These are phyloP conservation scores for Miniopterus natalensis DNA, from an alignment of 2,113 vertebrate genomes.

Conservation along the genomic window DNA sequence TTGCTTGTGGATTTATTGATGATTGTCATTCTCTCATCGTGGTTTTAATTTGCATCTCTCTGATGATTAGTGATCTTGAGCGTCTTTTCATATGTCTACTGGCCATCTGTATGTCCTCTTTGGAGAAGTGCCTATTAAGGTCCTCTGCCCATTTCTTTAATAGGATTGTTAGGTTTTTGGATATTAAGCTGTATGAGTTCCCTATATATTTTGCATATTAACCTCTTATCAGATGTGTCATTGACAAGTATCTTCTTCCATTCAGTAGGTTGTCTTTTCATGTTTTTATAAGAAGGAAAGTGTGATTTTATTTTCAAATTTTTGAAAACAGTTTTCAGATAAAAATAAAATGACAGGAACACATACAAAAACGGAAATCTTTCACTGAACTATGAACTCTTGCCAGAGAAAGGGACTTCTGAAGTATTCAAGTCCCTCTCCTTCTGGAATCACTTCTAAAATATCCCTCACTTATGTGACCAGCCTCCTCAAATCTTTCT, in stretches of 20 bases:
- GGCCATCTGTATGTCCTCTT: too few relatives aligned
- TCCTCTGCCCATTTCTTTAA: neutral
- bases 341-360: neutral
- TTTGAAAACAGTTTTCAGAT: neutral
- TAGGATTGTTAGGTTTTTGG: neutral
- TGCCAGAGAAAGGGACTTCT: neutral
- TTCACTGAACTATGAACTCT: neutral
- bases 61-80: too few relatives aligned
- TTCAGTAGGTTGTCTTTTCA: neutral
- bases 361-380: neutral
- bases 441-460: neutral
- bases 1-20: neutral
- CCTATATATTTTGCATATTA: neutral
- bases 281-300: neutral
- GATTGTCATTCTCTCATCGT: neutral
- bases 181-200: neutral
- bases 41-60: too few relatives aligned
- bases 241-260: neutral
- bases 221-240: neutral
- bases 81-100: too few relatives aligned
- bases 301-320: neutral
- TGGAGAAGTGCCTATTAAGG: neutral
- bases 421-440: neutral
- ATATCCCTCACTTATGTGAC: neutral
- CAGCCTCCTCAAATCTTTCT: neutral